These are phyloP conservation scores for Archegozetes longisetosus DNA, from an alignment of 1,140 invertebrate species.

Conservation along the genomic window DNA sequence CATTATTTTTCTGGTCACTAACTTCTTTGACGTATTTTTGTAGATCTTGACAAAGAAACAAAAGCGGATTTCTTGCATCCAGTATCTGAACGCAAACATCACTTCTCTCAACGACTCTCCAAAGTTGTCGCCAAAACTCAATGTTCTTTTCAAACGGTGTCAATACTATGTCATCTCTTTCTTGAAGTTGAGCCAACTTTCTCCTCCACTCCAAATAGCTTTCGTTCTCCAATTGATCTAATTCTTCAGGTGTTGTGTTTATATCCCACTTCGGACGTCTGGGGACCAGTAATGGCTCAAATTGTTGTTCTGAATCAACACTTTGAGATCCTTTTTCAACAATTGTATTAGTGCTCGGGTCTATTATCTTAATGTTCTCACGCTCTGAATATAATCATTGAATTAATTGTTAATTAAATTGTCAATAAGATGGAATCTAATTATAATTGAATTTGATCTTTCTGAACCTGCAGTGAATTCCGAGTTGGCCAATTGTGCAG, in stretches of 20 bases:
- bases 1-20: constrained; percentile 49
- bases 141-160: constrained; percentile 97
- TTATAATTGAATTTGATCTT: constrained; percentile 13
- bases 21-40: constrained; percentile 82
- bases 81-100: constrained; percentile 91
- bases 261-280: constrained; percentile 64
- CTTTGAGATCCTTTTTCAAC: constrained; percentile 39
- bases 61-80: constrained; percentile 86
- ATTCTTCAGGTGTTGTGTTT: constrained; percentile 54
- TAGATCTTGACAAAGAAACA: constrained; percentile 88
- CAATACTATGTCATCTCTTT: constrained; percentile 57
- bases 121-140: constrained; percentile 95
- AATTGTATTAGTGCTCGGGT: constrained; percentile 42
- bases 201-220: constrained; percentile 77
- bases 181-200: constrained; percentile 56
- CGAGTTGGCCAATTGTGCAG: constrained; percentile 76
- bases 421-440: constrained; percentile 10
- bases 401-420: not conserved
- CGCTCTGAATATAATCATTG: constrained; percentile 46
- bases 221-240: constrained; percentile 56
- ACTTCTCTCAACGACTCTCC: constrained; percentile 89
- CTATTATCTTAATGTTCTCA: constrained; percentile 62
- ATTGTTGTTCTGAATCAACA: constrained; percentile 45
- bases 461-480: constrained; percentile 52
- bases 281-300: constrained; percentile 52